Percentiles rank a stretch among this genome's conserved stretches.
phyloP scores from a whole-genome alignment of 64 coral and sea anemone genomes.

The Montipora foliosa region DNA sequence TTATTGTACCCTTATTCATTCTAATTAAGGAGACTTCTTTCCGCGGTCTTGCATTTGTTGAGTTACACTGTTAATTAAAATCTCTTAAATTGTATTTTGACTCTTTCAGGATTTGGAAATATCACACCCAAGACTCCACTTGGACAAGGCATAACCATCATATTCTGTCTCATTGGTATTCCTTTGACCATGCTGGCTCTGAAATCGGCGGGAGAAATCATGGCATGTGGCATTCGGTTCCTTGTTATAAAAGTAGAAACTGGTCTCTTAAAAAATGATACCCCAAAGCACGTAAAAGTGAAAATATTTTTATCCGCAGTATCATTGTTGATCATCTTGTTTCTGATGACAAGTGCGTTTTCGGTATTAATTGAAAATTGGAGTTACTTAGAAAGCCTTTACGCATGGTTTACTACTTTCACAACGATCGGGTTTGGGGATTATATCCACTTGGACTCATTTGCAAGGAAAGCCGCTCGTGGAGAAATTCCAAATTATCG shows the following conservation, averaged over 20 bases:
- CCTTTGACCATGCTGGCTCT: conserved; percentile 43
- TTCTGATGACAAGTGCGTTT: neutral
- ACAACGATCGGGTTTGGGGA: conserved; percentile 26
- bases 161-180: conserved; percentile 39
- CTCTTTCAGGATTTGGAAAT: conserved; percentile 44
- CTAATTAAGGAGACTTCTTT: too few species aligned
- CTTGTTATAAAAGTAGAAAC: conserved; percentile 4
- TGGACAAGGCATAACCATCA: conserved; percentile 40
- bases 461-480: neutral
- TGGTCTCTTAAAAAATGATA: neutral
- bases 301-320: neutral
- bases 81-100: too few species aligned
- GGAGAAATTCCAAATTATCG: neutral
- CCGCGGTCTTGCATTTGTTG: too few species aligned
- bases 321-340: neutral
- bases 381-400: neutral
- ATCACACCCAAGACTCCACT: conserved; percentile 38
- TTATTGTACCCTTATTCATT: too few species aligned
- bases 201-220: conserved; percentile 49
- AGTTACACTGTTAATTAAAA: too few species aligned
- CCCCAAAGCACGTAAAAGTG: neutral
- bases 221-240: neutral
- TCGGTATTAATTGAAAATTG: neutral
- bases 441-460: neutral
- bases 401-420: conserved; percentile 23